Base-by-base conservation (phyloP, 2,113 vertebrate genomes). In the Gallinago paraguaiae region DNA sequence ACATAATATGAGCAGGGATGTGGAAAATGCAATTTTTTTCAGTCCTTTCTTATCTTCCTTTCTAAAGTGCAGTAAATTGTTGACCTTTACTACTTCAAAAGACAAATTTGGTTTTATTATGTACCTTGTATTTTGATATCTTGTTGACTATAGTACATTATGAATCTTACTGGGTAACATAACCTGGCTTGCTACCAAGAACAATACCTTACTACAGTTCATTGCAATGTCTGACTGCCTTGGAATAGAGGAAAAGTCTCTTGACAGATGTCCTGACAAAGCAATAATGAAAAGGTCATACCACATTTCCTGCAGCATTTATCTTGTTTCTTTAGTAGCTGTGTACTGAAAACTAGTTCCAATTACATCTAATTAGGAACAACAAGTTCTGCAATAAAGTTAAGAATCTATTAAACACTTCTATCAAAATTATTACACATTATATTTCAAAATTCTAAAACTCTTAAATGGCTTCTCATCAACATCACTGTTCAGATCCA, bases 221-320 rank as follows among this genome's bases (percentile, higher is more conserved):
- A 53, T 61, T 76, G 75, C 82, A 90, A 92, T 43, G 28, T 53
- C 46, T 78, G 77, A 57, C 59, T 90, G 45, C 64, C 88, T 90
- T 85, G 70, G 19, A 89, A 80, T 17, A 33, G 69, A 94, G 59
- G 74, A 94, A 86, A 89, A 93, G 64, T 64, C 88, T 93, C 91
- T 86, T 93, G 95, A 96, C 85, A 94, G 71, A 95, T 95, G 71
- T 79, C 76, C 88, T 97, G 96, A 96, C 95, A 97, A 96, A 96
- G 91, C 83, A 93, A 43, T 97, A 96, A 95, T 71, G 87, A 72
- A 97, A 97, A 98, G 94, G 90, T 95, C 93, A 90, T 63, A 50
- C 22, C 41, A 61, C 77, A 61, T 91, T 95, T 97, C 79, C 93
- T 85, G 60, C 68, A 89, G 64, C 71, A 84, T 97, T 97, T 94